Evolutionary conservation across 2,888 invertebrate genomes (phyloP), one percentile per base, ranked within the genome.

Genomic region (Pediacus dermestoides): DNA sequence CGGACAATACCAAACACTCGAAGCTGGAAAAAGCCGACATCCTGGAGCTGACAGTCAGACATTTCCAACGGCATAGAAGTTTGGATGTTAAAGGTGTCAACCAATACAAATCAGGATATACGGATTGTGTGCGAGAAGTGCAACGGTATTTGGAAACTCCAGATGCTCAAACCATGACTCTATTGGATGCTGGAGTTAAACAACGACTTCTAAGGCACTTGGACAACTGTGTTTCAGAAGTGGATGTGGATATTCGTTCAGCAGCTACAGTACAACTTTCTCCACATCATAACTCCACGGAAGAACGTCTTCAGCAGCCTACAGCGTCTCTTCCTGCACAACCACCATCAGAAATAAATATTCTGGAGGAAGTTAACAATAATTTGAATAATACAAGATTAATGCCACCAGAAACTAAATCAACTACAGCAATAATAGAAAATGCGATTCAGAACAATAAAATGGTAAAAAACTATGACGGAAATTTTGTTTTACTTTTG

Each of bases 11-110:
- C 33, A 82, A 82, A 60, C 87, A 88, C 63, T 83, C 85, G 44
- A 89, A 88, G 69, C 72, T 88, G 65, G 88, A 89, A 68, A 89
- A 89, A 65, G 85, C 86, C 2, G 89, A 89, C 68, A 88, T 89
- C 53, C 69, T 89, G 46, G 89, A 89, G 68, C 74, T 88, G 64
- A 87, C 88, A 1, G 88, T 89, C 32, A 74, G 86, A 40, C 87
- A 88, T 66, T 78, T 90, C 50, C 87, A 87, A 64, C 69, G 82
- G 50, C 84, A 85, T 61, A 76, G 84, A 48, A 80, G 81, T 49
- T 68, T 82, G 18, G 80, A 81, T 49, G 77, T 76, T 50, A 76
- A 77, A 38, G 72, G 74, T 61, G 66, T 78, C 44, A 77, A 75
- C 65, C 81, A 80, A 66, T 81, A 80, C 67, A 75, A 78, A 51